Conservation (phyloP, 1,140 invertebrate species). For the Heliconius himera region DNA sequence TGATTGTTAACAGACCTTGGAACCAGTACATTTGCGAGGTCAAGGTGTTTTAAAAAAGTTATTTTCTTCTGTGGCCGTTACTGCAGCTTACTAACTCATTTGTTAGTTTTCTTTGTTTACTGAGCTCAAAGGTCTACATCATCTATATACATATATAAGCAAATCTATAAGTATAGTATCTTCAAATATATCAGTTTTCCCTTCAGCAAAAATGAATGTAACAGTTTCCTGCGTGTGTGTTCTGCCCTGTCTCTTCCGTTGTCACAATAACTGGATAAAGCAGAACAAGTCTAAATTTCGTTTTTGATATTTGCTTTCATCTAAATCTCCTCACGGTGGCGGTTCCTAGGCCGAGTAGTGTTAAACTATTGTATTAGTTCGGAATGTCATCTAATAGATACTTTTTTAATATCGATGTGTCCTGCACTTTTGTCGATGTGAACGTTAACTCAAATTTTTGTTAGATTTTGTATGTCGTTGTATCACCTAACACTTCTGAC, state of each 20-base stretch:
- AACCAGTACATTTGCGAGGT: conserved; percentile 25
- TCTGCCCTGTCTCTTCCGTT: conserved; percentile 63
- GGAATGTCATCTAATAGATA: conserved; percentile 79
- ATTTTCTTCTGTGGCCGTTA: not conserved
- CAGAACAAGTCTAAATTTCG: conserved; percentile 82
- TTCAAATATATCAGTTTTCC: no score
- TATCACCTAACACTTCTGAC: conserved; percentile 75
- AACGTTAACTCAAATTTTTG: conserved; percentile 74
- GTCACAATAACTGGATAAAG: conserved; percentile 59
- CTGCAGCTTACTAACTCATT: not conserved
- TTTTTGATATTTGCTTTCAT: conserved; percentile 81
- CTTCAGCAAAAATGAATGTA: not conserved
- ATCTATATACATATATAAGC: no score
- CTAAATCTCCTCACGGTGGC: conserved; percentile 73
- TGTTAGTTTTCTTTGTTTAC: not conserved
- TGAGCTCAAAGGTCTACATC: no score
- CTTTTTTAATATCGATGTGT: conserved; percentile 76
- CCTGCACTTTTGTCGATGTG: conserved; percentile 79
- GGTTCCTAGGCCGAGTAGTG: conserved; percentile 77
- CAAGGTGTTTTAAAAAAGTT: conserved; percentile 21
- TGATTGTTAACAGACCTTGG: conserved; percentile 13
- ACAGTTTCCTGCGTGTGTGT: conserved; percentile 65
- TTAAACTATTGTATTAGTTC: conserved; percentile 69
- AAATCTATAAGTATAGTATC: no score
- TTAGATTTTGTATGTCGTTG: conserved; percentile 79